Evolutionary conservation across 2,797 vertebrate genomes (phyloP), one percentile per base, ranked within the genome.

Genomic region (Mormyrus proboscirostris): DNA sequence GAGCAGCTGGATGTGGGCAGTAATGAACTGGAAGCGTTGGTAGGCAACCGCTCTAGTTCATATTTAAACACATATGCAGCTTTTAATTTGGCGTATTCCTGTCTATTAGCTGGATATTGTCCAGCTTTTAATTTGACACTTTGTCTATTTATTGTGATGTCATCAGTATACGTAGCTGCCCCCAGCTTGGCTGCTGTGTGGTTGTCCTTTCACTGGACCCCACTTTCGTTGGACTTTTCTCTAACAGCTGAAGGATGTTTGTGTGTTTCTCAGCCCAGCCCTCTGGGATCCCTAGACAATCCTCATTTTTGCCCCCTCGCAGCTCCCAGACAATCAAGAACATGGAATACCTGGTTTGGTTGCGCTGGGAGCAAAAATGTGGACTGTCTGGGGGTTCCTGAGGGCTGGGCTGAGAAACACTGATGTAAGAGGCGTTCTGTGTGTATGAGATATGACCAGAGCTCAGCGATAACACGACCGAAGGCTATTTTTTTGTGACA

Each of bases 1-100:
- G 96, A 97, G 9, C 96, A 97, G 93, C 90, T 97, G 94, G 96
- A 97, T 91, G 93, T 97, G 4, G 96, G 96, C 86, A 96, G 95
- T 91, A 97, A 97, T 22, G 96, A 97, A 89, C 94, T 97, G 92
- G 96, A 97, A 93, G 93, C 96, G 0, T 94, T 97, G 96, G 96
- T 96, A 93, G 93, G 93, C 9, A 69, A 59, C 84, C 5, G 2
- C 4, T 53, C 50, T 10, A 10, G 25, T 33, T 83, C 38, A 25
- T 4, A 83, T 49, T 76, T 14, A 76, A 16, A 14, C 69, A 41
- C 25, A 29, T 3, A 4, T 69, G 62, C 62, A 29, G 25, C 62
- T 65, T 65, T 65, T 76, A 41, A 16, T 76, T 76, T 76, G 33
- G 9, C 69, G 14, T 33, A 2, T 73, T 5, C 12, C 41, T 76